Evolutionary conservation across 2,797 vertebrate species (phyloP).

Genomic region (Brachymystax lenok): DNA sequence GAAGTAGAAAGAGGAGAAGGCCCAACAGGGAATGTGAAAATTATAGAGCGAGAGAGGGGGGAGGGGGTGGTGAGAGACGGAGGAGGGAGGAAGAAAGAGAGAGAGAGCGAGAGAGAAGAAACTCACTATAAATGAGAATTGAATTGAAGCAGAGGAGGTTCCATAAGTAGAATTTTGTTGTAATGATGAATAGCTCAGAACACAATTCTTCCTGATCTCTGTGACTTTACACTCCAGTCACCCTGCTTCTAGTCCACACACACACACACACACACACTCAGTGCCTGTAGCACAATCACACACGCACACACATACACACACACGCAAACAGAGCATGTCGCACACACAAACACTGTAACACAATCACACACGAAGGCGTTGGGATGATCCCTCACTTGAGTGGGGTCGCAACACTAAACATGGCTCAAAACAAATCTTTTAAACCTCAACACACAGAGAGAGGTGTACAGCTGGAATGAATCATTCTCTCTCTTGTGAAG

Average conservation of each 20-base stretch:
- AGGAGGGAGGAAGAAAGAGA: no score
- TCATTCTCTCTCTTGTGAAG: neutral
- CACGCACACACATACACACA: slow-evolving; percentile 1
- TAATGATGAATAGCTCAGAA: slow-evolving; percentile 35
- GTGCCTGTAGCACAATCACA: neutral
- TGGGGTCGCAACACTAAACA: slow-evolving; percentile 34
- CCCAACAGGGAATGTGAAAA: neutral
- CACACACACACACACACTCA: neutral
- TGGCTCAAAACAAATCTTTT: slow-evolving; percentile 55
- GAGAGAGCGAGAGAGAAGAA: no score
- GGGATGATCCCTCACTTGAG: slow-evolving; percentile 48
- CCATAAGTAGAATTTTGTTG: slow-evolving; percentile 22
- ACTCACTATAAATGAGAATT: neutral
- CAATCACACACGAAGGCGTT: slow-evolving; percentile 25
- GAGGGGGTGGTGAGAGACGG: no score
- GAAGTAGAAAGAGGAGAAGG: neutral
- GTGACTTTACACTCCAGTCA: slow-evolving; percentile 15
- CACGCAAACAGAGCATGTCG: neutral
- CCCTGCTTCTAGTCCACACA: no score
- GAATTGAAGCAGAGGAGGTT: slow-evolving; percentile 30
- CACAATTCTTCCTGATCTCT: slow-evolving; percentile 29
- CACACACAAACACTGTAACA: neutral
- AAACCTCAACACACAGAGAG: slow-evolving; percentile 38
- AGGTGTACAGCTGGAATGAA: neutral
- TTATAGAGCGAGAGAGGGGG: neutral